Conservation (phyloP, 2,113 vertebrate species). For the Sula dactylatra region DNA sequence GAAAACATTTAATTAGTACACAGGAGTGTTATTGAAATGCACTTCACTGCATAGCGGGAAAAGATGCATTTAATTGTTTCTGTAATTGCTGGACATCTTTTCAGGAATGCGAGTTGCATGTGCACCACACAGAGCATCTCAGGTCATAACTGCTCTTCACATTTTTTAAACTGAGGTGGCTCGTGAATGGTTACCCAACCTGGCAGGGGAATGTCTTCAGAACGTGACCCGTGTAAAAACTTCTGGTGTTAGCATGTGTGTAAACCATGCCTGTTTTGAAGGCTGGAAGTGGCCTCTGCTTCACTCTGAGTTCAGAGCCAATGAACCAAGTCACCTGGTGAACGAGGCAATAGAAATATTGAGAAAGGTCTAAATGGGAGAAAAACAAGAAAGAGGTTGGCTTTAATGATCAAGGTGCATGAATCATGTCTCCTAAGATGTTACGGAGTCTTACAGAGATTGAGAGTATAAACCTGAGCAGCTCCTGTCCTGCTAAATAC, state of each 20-base stretch:
- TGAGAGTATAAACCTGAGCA: background rate
- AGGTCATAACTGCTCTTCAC: background rate
- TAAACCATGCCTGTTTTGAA: background rate
- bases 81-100: background rate
- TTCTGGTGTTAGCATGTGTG: background rate
- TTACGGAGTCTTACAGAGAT: background rate
- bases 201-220: background rate
- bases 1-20: background rate
- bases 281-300: background rate
- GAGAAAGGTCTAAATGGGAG: background rate
- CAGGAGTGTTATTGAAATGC: background rate
- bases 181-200: background rate
- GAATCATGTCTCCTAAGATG: background rate
- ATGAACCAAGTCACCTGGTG: background rate
- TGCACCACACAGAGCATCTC: background rate
- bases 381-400: background rate
- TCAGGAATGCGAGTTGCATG: background rate
- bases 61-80: background rate
- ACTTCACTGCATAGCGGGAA: background rate
- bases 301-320: background rate
- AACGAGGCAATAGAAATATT: background rate
- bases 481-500: background rate
- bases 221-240: background rate
- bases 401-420: background rate
- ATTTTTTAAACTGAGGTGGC: background rate